These are phyloP conservation scores for Agrypnia vestita DNA, from an alignment of 1,140 invertebrate species.

Conservation along the genomic window DNA sequence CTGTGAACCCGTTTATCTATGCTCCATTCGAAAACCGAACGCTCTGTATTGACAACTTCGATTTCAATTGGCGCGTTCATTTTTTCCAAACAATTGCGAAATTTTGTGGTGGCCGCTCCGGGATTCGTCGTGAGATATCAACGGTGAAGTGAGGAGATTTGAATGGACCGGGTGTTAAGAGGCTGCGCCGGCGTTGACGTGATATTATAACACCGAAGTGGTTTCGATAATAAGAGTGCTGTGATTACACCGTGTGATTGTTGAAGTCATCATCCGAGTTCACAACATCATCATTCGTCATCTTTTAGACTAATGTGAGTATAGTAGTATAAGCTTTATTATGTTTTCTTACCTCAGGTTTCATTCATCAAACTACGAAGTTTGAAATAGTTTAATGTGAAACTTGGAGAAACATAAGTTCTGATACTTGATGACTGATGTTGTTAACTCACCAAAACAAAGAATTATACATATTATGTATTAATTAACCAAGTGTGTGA, in stretches of 20 bases:
- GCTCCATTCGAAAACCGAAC: not conserved
- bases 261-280: constrained; percentile 10
- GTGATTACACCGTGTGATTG: constrained; percentile 11
- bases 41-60: not conserved
- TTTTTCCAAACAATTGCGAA: not conserved
- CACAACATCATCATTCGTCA: not conserved
- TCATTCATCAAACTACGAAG: too few relatives aligned
- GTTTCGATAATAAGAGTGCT: constrained; percentile 10
- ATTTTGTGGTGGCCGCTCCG: not conserved
- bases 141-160: not conserved
- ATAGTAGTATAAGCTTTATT: not conserved
- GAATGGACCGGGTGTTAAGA: too few relatives aligned
- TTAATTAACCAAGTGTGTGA: too few relatives aligned
- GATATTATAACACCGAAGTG: constrained; percentile 7
- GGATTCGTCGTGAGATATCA: constrained; percentile 1
- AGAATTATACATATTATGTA: too few relatives aligned
- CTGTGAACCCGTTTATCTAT: not conserved
- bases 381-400: too few relatives aligned
- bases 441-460: too few relatives aligned
- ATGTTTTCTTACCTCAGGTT: too few relatives aligned
- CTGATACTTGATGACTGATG: too few relatives aligned
- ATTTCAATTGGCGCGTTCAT: not conserved
- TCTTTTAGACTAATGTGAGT: constrained; percentile 21
- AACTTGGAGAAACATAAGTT: too few relatives aligned
- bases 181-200: not conserved